These are phyloP conservation scores for Atherix ibis DNA, from an alignment of 2,888 invertebrate species.

Conservation along the genomic window DNA sequence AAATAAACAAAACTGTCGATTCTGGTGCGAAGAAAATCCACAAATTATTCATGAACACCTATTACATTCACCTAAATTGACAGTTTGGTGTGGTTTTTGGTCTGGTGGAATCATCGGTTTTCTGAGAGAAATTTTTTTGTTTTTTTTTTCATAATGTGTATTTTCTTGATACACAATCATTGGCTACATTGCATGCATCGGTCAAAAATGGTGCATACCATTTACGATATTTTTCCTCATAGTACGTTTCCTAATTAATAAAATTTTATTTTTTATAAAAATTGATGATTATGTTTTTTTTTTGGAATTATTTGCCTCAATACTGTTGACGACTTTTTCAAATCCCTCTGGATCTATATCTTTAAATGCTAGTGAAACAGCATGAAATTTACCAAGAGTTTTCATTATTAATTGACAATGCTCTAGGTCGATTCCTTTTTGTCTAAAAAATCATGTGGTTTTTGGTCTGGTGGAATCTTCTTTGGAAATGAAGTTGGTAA, in stretches of 20 bases:
- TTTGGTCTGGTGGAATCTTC: too few species aligned
- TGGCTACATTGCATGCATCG: constrained; percentile 36
- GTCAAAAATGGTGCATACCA: constrained; percentile 44
- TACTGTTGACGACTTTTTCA: constrained; percentile 25
- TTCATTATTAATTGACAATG: constrained; percentile 37
- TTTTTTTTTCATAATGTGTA: too few species aligned
- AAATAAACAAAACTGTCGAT: too few species aligned
- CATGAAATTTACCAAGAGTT: constrained; percentile 42
- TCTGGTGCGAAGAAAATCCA: too few species aligned
- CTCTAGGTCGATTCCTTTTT: constrained; percentile 36
- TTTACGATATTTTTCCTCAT: constrained; percentile 34
- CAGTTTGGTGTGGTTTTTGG: too few species aligned
- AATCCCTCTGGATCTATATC: constrained; percentile 39
- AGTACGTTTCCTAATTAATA: constrained; percentile 39
- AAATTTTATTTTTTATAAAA: background rate
- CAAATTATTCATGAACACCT: too few species aligned
- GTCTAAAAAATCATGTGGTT: too few species aligned
- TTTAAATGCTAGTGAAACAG: constrained; percentile 41
- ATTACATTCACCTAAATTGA: too few species aligned
- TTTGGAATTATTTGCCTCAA: constrained; percentile 19
- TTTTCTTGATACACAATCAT: constrained; percentile 47
- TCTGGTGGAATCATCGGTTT: too few species aligned
- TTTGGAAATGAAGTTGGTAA: too few species aligned
- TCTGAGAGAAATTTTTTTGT: too few species aligned
- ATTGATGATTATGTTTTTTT: background rate